Evolutionary conservation across 2,888 invertebrate genomes (phyloP), one percentile per base, ranked within the genome.

Genomic region (Drosophila neoperkinsi): DNA sequence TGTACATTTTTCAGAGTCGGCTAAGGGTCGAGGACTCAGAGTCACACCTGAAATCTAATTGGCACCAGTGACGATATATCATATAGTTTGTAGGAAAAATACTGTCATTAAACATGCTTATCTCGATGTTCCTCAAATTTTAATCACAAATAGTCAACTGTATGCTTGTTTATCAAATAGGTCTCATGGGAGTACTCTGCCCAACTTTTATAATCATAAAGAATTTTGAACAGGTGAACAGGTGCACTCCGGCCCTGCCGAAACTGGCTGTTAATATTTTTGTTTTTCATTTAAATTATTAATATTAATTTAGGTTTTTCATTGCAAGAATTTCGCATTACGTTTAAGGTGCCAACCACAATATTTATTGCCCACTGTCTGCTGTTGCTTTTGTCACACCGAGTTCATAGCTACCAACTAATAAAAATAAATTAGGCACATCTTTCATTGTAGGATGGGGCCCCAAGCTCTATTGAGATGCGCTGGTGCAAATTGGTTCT

Each of bases 361-460:
- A 57, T 41, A 57, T 30, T 30, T 57, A 41, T 41, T 41, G 56
- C 10, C 41, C 5, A 41, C 30, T 51, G 51, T 38, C 38, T 56
- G n/a, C 56, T 21, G 41, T 31, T n/a, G 30, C n/a, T 57, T 21
- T n/a, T 31, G 38, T 57, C 41, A 41, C 16, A 21, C 21, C 21
- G 30, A 11, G 30, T 21, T 41, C 38, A 57, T 57, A 43, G 43
- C 21, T 18, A 41, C 21, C 41, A 43, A 25, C 43, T 57, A 16
- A 57, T 57, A 57, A 43, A 57, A 57, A 43, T 57, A 21, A 57
- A 57, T 57, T 46, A 31, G 43, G 30, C 31, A 43, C 16, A 31
- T 31, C 11, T 16, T 34, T 34, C 13, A 31, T 18, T 41, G 16
- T 16, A 43, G 43, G 21, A 25, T 25, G 46, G 21, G 43, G 43